phyloP scores from a whole-genome alignment of 2,113 vertebrate genomes.

The Tamias sibiricus region DNA sequence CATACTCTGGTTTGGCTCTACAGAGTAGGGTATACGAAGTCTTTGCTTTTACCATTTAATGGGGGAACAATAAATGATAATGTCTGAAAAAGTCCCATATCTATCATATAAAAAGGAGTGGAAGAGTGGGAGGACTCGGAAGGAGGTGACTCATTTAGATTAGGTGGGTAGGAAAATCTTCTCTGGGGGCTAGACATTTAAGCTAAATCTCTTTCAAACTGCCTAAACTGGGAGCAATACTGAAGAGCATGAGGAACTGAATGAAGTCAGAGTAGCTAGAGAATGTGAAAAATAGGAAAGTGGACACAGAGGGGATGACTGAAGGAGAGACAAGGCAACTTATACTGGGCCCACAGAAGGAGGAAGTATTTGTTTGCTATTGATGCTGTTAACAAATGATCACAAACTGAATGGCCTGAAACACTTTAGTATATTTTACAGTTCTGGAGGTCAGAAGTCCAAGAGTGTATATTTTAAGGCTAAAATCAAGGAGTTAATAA shows the following conservation, averaged over 20 bases:
- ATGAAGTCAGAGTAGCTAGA: background rate
- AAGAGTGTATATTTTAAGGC: background rate
- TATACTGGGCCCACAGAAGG: background rate
- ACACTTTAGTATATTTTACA: background rate
- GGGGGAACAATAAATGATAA: background rate
- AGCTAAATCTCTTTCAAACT: background rate
- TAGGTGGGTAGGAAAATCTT: background rate
- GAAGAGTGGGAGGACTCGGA: too few relatives aligned
- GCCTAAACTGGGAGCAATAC: background rate
- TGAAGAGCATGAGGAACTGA: background rate
- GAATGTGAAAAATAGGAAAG: background rate
- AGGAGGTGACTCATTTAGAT: background rate
- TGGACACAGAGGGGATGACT: background rate
- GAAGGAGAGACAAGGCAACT: background rate
- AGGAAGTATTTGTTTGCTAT: background rate
- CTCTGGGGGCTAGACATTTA: background rate
- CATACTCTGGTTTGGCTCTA: background rate
- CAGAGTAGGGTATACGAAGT: background rate
- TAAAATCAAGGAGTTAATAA: background rate
- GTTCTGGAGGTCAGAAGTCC: background rate
- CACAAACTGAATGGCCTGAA: background rate
- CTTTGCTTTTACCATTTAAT: background rate
- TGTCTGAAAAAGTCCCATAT: background rate
- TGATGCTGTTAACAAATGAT: background rate
- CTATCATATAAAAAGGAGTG: background rate